Base-by-base conservation (phyloP, 2,797 vertebrate genomes). In the Premnoplex brunnescens region DNA sequence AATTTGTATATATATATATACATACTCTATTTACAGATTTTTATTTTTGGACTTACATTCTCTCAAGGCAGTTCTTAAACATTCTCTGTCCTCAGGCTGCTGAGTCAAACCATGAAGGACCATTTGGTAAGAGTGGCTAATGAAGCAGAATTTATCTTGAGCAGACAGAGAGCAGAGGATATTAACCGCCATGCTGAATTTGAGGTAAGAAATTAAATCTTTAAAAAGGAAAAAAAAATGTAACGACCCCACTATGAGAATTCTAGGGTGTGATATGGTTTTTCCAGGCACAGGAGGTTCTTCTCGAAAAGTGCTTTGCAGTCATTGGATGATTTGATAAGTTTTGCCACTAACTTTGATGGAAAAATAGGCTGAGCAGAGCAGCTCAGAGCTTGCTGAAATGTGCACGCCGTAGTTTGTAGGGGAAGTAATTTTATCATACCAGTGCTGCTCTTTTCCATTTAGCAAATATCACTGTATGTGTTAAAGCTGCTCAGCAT, bases 41-140 rank as follows among this genome's bases (percentile, higher is more conserved):
- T 84, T 59, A 16, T 73, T 64, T 85, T 58, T 68, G 20, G 14
- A 66, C 18, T 94, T 89, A 46, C 14, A 20, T 85, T 86, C 34
- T 85, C 48, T 87, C 43, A 77, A 62, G 58, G 28, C 39, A 88
- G 15, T 90, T 91, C 49, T 80, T 64, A 32, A 80, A 84, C 95
- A 27, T 93, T 94, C 18, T 96, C 30, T 97, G 66, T 95, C 91
- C 89, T 28, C 93, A 99, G 99, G 94, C 98, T 99, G 96, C 98
- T 99, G 93, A 99, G 99, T 97, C 99, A 99, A 97, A 99, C 99
- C 78, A 99, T 99, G 99, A 99, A 99, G 97, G 99, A 99, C 97
- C 99, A 99, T 97, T 98, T 99, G 95, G 99, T 99, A 63, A 98
- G 99, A 85, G 99, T 99, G 73, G 99, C 99, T 71, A 99, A 99